phyloP scores from a whole-genome alignment of 2,113 vertebrate species.

The Pipra filicauda region DNA sequence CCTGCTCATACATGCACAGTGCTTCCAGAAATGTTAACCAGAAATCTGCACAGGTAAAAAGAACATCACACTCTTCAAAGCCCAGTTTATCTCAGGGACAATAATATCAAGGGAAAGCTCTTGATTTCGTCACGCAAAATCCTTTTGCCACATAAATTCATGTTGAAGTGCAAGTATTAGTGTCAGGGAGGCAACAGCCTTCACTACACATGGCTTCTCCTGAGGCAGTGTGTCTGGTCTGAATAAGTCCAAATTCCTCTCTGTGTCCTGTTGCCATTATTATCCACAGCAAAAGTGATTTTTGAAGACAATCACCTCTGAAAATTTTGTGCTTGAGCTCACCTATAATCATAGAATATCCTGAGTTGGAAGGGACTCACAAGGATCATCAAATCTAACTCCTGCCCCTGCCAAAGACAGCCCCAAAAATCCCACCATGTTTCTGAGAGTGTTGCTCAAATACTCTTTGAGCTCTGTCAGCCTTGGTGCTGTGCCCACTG shows the following conservation, averaged over 20 bases:
- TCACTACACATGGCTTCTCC: neutral
- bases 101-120: neutral
- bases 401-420: neutral
- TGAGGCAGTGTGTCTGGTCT: neutral
- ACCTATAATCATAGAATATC: neutral
- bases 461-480: rapidly evolving
- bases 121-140: neutral
- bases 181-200: neutral
- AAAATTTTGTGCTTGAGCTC: neutral
- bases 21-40: neutral
- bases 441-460: rapidly evolving
- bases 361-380: neutral
- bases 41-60: neutral
- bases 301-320: neutral
- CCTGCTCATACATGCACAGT: neutral
- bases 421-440: neutral
- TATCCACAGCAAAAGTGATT: neutral
- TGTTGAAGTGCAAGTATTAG: neutral
- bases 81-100: neutral
- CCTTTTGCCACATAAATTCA: neutral
- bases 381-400: neutral
- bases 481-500: neutral
- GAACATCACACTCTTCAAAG: neutral
- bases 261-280: neutral
- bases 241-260: neutral